Evolutionary conservation across 2,797 vertebrate genomes (phyloP), one percentile per base, ranked within the genome.

Genomic region (Chaetophractus vellerosus): DNA sequence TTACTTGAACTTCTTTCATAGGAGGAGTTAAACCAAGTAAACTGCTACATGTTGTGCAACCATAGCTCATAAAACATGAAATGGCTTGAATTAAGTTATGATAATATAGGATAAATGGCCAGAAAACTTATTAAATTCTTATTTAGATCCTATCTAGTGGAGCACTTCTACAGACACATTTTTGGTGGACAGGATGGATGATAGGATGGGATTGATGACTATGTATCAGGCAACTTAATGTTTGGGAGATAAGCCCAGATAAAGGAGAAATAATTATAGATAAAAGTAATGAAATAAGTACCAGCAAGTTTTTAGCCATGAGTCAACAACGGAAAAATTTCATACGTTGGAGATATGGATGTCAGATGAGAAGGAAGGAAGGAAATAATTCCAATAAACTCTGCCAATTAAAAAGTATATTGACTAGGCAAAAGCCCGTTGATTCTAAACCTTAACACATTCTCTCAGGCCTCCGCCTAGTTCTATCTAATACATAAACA

Each of bases 131-230:
- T 0, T 63, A 5, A 6, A 9, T 93, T 83, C 63, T 64, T 74
- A 38, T 38, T 33, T 74, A 26, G 31, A 48, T 12, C 93, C 26
- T 66, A 2, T 96, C 76, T 72, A 41, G 78, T 88, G 84, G 76
- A 85, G 79, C 90, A 28, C 66, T 94, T 85, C 88, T 96, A 91
- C 91, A 74, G 48, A 84, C 93, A 86, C 38, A 36, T 78, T 78
- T 76, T 15, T 95, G 38, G 96, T 90, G 94, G 66, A 24, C 31
- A 24, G 26, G 3, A n/a, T n/a, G n/a, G n/a, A n/a, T n/a, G n/a
- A 41, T 5, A 78, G 23, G 45, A 82, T 6, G 5, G 76, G 74
- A 96, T 95, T 92, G 69, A 55, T 82, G 59, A 95, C 95, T 61
- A 23, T 82, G 76, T 85, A 68, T 55, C 87, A 41, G n/a, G 26